A percentile compares a stretch with the other conserved stretches of the same genome.
Evolutionary conservation across 2,888 invertebrate genomes (phyloP).

Genomic region (Glomeris marginata): DNA sequence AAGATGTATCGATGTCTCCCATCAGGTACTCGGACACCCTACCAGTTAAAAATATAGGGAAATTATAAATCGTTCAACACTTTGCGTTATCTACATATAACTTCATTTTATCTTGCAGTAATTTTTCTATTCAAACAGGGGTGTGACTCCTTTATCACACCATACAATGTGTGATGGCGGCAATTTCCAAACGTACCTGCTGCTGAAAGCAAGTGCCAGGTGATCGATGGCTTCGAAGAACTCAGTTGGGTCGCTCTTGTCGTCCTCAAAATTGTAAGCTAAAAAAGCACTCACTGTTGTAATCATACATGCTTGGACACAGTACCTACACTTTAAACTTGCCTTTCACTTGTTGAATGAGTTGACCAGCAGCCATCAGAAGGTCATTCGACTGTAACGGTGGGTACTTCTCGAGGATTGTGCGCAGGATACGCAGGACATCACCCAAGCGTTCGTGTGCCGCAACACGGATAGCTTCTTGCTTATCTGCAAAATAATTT

Average conservation of each 20-base stretch:
- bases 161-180: neutral
- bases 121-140: no score
- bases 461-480: constrained; percentile 24
- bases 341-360: constrained; percentile 36
- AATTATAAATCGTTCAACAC: no score
- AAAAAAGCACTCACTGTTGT: constrained; percentile 16
- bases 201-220: constrained; percentile 34
- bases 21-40: constrained; percentile 38
- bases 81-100: neutral
- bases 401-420: constrained; percentile 34
- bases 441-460: constrained; percentile 36
- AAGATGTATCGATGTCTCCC: constrained; percentile 32
- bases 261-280: constrained; percentile 33
- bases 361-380: constrained; percentile 32
- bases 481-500: constrained; percentile 21
- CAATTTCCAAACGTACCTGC: constrained; percentile 25
- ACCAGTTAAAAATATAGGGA: constrained; percentile 16
- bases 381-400: constrained; percentile 35
- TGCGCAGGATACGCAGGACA: constrained; percentile 32
- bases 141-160: no score
- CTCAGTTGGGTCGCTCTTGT: constrained; percentile 26
- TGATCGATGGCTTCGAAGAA: constrained; percentile 35
- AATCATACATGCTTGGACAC: neutral
- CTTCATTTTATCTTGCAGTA: neutral
- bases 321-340: constrained; percentile 16